Evolutionary conservation across 2,797 vertebrate genomes (phyloP).

Genomic region (Xyrichtys novacula): DNA sequence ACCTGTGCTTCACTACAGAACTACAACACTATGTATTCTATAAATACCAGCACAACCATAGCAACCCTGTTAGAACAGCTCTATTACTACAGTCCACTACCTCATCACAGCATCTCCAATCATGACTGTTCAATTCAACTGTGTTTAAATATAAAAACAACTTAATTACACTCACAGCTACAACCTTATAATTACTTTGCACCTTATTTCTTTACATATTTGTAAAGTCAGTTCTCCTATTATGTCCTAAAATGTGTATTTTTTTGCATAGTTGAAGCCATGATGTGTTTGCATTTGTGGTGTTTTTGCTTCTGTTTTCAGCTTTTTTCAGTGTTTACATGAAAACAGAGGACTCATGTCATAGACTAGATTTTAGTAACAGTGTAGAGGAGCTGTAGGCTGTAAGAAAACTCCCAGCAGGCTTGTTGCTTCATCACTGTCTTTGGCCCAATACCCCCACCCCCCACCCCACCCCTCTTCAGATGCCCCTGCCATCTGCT

Average conservation of each 20-base stretch:
- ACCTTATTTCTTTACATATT: not conserved
- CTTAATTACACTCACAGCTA: not conserved
- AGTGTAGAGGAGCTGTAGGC: slow-evolving; percentile 52
- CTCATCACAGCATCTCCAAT: not conserved
- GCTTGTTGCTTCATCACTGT: slow-evolving; percentile 75
- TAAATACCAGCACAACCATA: not conserved
- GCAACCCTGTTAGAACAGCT: not conserved
- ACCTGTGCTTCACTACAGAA: not conserved
- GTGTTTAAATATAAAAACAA: not conserved
- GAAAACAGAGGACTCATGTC: slow-evolving; percentile 46
- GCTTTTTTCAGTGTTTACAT: slow-evolving; percentile 60
- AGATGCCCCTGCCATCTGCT: slow-evolving; percentile 84
- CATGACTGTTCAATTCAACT: not conserved
- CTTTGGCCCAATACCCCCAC: slow-evolving; percentile 55
- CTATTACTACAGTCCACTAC: not conserved
- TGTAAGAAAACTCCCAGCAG: slow-evolving; percentile 73
- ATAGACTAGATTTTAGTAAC: slow-evolving; percentile 32
- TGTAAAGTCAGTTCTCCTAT: not conserved
- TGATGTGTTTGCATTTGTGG: slow-evolving; percentile 16
- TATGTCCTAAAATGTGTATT: not conserved
- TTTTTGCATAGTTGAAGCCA: slow-evolving; percentile 3
- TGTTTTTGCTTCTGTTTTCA: slow-evolving; percentile 5
- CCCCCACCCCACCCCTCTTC: no score
- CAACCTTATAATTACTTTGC: not conserved
- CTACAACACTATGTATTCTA: not conserved